Base-by-base conservation (phyloP, 2,797 vertebrate species). In the Danio tinwini region DNA sequence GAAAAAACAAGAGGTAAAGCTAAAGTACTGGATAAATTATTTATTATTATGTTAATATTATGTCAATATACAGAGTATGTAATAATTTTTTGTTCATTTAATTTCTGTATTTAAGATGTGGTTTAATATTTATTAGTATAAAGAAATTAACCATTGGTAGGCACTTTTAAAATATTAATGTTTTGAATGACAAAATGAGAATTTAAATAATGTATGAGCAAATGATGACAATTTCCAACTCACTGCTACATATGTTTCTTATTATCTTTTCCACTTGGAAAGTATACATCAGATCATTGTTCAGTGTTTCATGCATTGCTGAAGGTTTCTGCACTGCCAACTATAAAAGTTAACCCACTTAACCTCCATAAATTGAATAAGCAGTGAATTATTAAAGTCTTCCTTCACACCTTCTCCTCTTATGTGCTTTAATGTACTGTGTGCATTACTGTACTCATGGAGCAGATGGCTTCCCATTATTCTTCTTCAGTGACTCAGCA, bases 351-450 rank as follows among this genome's bases (percentile, higher is more conserved):
- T 50, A 71, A 16, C 44, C 49, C 16, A 40, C 11, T 55, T 68
- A 68, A 50, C 62, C 52, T 78, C 17, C 5, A 49, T 73, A 80
- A 76, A 85, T 63, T 64, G 49, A 77, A 71, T 63, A 63, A 64
- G 14, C 50, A 65, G 19, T 70, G 63, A 77, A 52, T 39, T 61
- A 65, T 56, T 74, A 17, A 29, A 67, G 21, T 72, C 19, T 55
- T 50, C 17, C 64, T 73, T 82, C 47, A 49, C 16, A 62, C 19
- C 10, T 77, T 49, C 42, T n/a, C 44, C 58, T 76, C 12, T 62
- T 16, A 39, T 61, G 55, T 44, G 64, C 29, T 12, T 68, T 61
- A 59, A 21, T 63, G 7, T 42, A 53, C 13, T 55, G 58, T 49
- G 55, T 56, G 16, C 17, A 17, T 39, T 42, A 80, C 70, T 75